These are phyloP conservation scores for Conopomorpha cramerella DNA, from an alignment of 1,140 invertebrate species.

Conservation along the genomic window DNA sequence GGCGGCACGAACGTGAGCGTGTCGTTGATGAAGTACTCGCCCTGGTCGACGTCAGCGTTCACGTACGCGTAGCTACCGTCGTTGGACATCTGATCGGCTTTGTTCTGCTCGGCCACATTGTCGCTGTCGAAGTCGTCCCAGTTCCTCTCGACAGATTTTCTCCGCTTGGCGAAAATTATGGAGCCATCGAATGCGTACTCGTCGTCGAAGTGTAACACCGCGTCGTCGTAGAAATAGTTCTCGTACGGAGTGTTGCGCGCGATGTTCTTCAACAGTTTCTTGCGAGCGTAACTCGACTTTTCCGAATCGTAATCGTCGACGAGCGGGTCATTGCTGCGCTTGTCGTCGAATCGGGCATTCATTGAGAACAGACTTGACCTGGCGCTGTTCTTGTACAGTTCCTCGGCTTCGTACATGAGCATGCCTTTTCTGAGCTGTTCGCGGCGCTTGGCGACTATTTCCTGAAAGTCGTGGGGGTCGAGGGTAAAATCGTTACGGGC, in stretches of 20 bases:
- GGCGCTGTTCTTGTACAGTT: slow-evolving; percentile 22
- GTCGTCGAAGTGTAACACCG: slow-evolving; percentile 50
- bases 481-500: slow-evolving; percentile 53
- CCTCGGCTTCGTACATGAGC: slow-evolving; percentile 30
- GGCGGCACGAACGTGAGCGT: slow-evolving; percentile 48
- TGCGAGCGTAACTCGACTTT: slow-evolving; percentile 47
- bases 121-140: slow-evolving; percentile 31
- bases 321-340: slow-evolving; percentile 49
- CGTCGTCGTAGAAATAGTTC: slow-evolving; percentile 58
- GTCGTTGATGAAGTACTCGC: slow-evolving; percentile 46
- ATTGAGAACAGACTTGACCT: slow-evolving; percentile 44
- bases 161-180: slow-evolving; percentile 48
- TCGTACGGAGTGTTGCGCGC: slow-evolving; percentile 41
- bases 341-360: slow-evolving; percentile 35
- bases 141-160: slow-evolving; percentile 44
- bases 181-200: slow-evolving; percentile 54
- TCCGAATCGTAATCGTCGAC: slow-evolving; percentile 55
- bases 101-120: slow-evolving; percentile 15
- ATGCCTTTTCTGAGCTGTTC: slow-evolving; percentile 43
- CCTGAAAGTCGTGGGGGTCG: slow-evolving; percentile 49
- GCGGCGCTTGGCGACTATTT: slow-evolving; percentile 45
- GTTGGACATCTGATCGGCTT: slow-evolving; percentile 39
- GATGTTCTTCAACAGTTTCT: slow-evolving; percentile 54
- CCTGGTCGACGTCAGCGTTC: slow-evolving; percentile 41
- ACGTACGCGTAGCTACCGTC: slow-evolving; percentile 53